Evolutionary conservation across 2,797 vertebrate genomes (phyloP).

Genomic region (Huso huso): DNA sequence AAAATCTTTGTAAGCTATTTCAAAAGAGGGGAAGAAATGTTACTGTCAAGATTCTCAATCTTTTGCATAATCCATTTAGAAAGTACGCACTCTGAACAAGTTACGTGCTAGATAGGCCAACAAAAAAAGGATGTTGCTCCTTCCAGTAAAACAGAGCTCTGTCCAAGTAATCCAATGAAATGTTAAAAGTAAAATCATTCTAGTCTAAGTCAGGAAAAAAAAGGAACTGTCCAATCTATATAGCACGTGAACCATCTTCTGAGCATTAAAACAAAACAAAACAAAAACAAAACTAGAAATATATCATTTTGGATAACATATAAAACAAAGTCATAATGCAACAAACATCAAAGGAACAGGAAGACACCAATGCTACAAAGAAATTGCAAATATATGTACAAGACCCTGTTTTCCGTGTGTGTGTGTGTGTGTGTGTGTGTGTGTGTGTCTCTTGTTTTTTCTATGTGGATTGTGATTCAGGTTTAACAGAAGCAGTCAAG

Average conservation of each 20-base stretch:
- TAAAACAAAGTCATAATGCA: conserved; percentile 82
- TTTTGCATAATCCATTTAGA: conserved; percentile 70
- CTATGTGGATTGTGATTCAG: conserved; percentile 60
- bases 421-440: conserved; percentile 6
- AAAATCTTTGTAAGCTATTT: conserved; percentile 23
- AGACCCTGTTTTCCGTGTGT: conserved; percentile 97
- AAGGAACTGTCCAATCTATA: conserved; percentile 67
- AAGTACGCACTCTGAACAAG: conserved; percentile 58
- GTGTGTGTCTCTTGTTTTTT: no score
- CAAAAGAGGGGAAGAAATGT: conserved; percentile 28
- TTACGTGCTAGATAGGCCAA: conserved; percentile 62
- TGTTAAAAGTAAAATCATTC: conserved; percentile 47
- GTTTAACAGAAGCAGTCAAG: conserved; percentile 68
- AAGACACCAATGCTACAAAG: conserved; percentile 97
- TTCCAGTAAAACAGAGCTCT: conserved; percentile 63
- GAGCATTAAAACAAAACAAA: conserved; percentile 53
- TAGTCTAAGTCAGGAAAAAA: conserved; percentile 67
- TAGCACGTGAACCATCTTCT: conserved; percentile 46
- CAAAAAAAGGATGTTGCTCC: conserved; percentile 65
- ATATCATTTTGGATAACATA: conserved; percentile 74
- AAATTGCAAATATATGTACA: conserved; percentile 96
- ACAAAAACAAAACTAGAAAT: conserved; percentile 33
- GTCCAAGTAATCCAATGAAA: conserved; percentile 75
- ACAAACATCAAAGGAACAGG: conserved; percentile 78
- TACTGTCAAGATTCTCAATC: conserved; percentile 51